Evolutionary conservation across 2,797 vertebrate species (phyloP).

Genomic region (Enteromius treurensis): DNA sequence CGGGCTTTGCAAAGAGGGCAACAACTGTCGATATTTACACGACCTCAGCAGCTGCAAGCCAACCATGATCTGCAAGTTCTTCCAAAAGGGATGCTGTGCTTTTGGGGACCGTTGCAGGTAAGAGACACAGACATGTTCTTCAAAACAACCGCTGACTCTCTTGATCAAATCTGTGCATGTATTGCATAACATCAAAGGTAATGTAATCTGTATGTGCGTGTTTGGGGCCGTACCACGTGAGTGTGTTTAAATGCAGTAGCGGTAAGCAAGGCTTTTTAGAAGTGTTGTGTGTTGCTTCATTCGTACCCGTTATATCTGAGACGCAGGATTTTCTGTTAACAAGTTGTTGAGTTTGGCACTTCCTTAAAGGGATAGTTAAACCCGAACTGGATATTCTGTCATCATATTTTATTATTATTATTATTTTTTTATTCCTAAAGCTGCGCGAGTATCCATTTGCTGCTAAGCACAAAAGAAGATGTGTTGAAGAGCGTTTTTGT

Average conservation of each 20-base stretch:
- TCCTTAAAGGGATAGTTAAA: constrained; percentile 8
- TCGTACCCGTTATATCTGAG: constrained; percentile 60
- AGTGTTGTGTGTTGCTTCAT: constrained; percentile 55
- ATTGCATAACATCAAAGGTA: constrained; percentile 22
- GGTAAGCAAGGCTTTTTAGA: constrained; percentile 48
- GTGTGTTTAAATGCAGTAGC: constrained; percentile 19
- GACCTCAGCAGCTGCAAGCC: constrained; percentile 90
- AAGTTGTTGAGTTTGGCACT: constrained; percentile 45
- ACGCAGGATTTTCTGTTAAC: constrained; percentile 51
- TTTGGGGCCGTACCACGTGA: background rate
- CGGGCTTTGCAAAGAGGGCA: constrained; percentile 97
- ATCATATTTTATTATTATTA: no score
- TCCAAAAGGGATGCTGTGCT: constrained; percentile 93
- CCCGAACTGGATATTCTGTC: background rate
- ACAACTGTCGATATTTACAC: constrained; percentile 95
- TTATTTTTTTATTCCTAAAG: background rate
- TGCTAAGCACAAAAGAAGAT: background rate
- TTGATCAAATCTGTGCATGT: background rate
- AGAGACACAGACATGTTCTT: background rate
- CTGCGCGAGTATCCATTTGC: background rate
- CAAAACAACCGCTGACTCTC: background rate
- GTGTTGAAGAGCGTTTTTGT: background rate
- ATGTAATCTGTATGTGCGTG: constrained; percentile 12
- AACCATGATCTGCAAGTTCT: constrained; percentile 94
- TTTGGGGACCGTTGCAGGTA: constrained; percentile 98